Conservation (phyloP, 1,140 invertebrate genomes). For the Wiebesia pumilae region DNA sequence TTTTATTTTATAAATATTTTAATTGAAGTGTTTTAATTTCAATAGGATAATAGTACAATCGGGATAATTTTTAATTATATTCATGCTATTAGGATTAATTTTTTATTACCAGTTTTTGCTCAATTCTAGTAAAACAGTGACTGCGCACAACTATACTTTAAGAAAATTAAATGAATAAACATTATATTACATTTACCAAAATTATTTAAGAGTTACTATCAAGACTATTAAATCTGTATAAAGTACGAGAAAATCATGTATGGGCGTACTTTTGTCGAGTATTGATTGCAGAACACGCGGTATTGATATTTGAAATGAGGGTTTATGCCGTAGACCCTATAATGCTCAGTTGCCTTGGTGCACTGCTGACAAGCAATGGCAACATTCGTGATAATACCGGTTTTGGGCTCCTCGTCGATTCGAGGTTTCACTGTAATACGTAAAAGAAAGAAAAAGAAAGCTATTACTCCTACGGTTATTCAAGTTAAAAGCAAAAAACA, state of each 20-base stretch:
- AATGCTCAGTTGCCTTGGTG: constrained; percentile 46
- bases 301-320: constrained; percentile 52
- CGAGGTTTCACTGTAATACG: constrained; percentile 41
- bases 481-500: constrained; percentile 49
- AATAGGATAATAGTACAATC: too few relatives aligned
- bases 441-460: constrained; percentile 10
- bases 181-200: not conserved
- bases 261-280: not conserved
- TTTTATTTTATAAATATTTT: too few relatives aligned
- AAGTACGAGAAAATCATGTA: not conserved
- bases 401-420: constrained; percentile 37
- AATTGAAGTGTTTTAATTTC: too few relatives aligned
- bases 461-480: constrained; percentile 37
- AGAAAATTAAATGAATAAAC: too few relatives aligned
- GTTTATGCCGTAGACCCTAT: not conserved
- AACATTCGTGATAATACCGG: constrained; percentile 47
- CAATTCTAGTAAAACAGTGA: too few relatives aligned
- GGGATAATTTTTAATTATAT: too few relatives aligned
- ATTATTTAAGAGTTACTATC: not conserved
- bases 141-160: too few relatives aligned
- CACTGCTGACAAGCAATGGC: constrained; percentile 41
- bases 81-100: too few relatives aligned
- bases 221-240: not conserved
- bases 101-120: too few relatives aligned
- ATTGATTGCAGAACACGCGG: constrained; percentile 20